Evolutionary conservation across 2,113 vertebrate genomes (phyloP), one percentile per base, ranked within the genome.

Genomic region (Anoplopoma fimbria): DNA sequence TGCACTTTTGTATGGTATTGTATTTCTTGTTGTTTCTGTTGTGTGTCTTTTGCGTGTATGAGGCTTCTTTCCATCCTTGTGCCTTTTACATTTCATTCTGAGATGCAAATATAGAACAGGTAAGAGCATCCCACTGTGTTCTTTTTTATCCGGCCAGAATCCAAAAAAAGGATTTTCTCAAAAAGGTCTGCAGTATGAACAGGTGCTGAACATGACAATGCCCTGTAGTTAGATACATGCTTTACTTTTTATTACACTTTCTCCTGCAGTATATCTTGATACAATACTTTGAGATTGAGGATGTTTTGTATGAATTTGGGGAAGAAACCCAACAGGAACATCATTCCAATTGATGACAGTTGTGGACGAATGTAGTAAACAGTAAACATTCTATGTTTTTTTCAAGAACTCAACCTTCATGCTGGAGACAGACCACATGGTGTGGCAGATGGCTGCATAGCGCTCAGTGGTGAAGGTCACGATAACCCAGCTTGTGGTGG

Each of bases 401-500:
- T 15, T 14, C 3, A 70, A 40, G 6, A 47, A 45, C 31, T 49
- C 4, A 33, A 92, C 91, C 89, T 93, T 91, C 1, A 94, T 83
- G 58, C 93, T 93, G 49, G 93, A 93, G 53, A 95, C 79, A 8
- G 95, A 95, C 94, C 95, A 95, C 94, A 96, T 95, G 14, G 95
- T 95, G 70, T 96, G 95, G 79, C 95, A 96, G 87, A 96, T 94
- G 15, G 95, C 95, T 70, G 93, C 83, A 31, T 95, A 96, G 69
- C 95, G 94, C 81, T 95, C 94, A 2, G 84, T 78, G 8, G 94
- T 95, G 77, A 96, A 95, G 17, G 92, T 94, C 78, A 95, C 87
- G 6, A 96, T 95, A 10, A 95, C 94, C 95, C 95, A 96, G 81
- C 95, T 96, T 23, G 95, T 95, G 82, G 92, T 92, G 72, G 95